Base-by-base conservation (phyloP, 1,140 invertebrate genomes). In the Eurosta solidaginis region DNA sequence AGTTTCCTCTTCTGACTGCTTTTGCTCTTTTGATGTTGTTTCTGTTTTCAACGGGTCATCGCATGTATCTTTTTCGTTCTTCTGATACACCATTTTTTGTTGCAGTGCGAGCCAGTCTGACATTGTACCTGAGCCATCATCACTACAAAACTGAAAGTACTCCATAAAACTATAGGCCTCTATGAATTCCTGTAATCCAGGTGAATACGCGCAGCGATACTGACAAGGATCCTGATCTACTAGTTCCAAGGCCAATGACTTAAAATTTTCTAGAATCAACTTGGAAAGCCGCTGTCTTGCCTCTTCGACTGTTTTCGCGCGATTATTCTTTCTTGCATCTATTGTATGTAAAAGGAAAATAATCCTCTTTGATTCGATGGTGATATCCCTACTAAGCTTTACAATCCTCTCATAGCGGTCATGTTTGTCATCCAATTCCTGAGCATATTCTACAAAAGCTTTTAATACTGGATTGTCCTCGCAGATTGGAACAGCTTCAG, bases 351-450 rank as follows among this genome's bases (percentile, higher is more conserved):
- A 88, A 20, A 95, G 88, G 86, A 96, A 97, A 78, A 98, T 98
- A 17, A 95, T 93, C 79, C 95, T 90, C 85, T 98, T 98, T 82
- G 95, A 96, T 83, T 97, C 95, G 80, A 97, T 96, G 1, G 95
- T 97, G n/a, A 97, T 92, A 86, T 97, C 96, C 54, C 96, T 89
- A 78, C 94, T 93, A 1, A 94, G 87, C 89, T 97, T 97, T 0
- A 96, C 91, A 14, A 98, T 91, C 77, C 94, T 89, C 85, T 98
- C 96, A 85, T 94, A 92, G 82, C 94, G 91, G 87, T 98, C 96
- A 84, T 97, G 94, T 81, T 94, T 94, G 0, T 89, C 88, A 82
- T 96, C 96, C 7, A 97, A 88, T 82, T 94, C 92, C 3, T 82
- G 78, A 7, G 94, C 91, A 82, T 93, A 95, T 5, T 85, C 80